Evolutionary conservation across 1,140 invertebrate genomes (phyloP), one percentile per base, ranked within the genome.

Genomic region (Tetramorium simillimum): DNA sequence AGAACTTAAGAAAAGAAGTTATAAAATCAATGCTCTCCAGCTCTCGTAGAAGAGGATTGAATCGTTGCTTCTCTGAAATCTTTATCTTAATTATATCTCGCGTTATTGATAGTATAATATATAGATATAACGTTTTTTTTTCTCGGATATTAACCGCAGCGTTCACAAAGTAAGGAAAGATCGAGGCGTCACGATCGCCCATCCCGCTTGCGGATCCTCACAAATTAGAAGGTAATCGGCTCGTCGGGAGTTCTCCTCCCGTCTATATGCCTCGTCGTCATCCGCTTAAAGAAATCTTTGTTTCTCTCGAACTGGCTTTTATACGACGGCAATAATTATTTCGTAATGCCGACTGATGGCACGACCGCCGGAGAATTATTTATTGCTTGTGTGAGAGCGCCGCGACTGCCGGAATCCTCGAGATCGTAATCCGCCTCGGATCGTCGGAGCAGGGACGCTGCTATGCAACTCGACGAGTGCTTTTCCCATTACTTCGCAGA

Each of bases 291-390:
- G 49, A 49, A 49, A 53, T 65, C 85, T 89, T 90, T 90, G 89
- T 90, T 90, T 90, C 60, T 89, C 33, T 7, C 46, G 72, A 10
- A 10, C 56, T 85, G 24, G 56, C 56, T 89, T 85, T 90, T 86
- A 82, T 77, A 72, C 75, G 73, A 89, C 56, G 51, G 77, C 72
- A 84, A 86, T 91, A 89, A 90, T 90, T 89, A 88, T 91, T 90
- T 90, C 89, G 86, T 86, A 90, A 90, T 75, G 58, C 51, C 67
- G 56, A 43, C 85, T 87, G 86, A 87, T 84, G 85, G 72, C 33
- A 37, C 21, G 49, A 37, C 85, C 60, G 82, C 33, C 24, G 72
- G 88, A 78, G 88, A 87, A 89, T 90, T 84, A 84, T 84, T 88
- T 90, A 90, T 90, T 84, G 76, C 63, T 73, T 53, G 62, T 63